Percentiles rank a stretch among this genome's conserved stretches.
phyloP scores from a whole-genome alignment of 2,888 invertebrate genomes.

The Drosophila niveifrons region DNA sequence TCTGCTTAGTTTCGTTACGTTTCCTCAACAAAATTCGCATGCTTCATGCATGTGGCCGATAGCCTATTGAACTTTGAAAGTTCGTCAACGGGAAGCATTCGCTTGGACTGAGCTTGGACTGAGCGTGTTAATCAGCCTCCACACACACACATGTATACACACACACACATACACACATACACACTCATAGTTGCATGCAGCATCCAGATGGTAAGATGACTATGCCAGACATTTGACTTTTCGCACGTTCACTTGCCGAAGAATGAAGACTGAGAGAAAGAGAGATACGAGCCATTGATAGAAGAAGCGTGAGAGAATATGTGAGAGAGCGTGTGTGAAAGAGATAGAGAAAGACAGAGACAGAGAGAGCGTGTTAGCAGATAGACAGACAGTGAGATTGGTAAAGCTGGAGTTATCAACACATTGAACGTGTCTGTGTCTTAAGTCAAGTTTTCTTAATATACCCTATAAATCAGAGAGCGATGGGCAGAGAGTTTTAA shows the following conservation, averaged over 20 bases:
- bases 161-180: not conserved
- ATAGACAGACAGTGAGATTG: slow-evolving; percentile 36
- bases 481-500: too few relatives aligned
- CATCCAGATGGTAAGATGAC: slow-evolving; percentile 26
- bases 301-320: slow-evolving; percentile 1
- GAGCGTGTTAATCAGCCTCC: slow-evolving; percentile 72
- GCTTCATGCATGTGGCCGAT: slow-evolving; percentile 37
- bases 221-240: slow-evolving; percentile 50
- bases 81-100: slow-evolving; percentile 55
- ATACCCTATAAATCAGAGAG: not conserved
- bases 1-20: slow-evolving; percentile 20
- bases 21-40: slow-evolving; percentile 34
- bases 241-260: slow-evolving; percentile 56
- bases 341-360: not conserved
- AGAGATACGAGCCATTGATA: slow-evolving; percentile 60
- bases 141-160: slow-evolving; percentile 14
- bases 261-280: slow-evolving; percentile 6
- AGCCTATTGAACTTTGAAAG: slow-evolving; percentile 74
- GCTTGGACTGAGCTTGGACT: slow-evolving; percentile 23
- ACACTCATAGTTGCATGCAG: slow-evolving; percentile 1
- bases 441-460: slow-evolving; percentile 20
- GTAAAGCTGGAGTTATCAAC: slow-evolving; percentile 38
- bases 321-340: not conserved
- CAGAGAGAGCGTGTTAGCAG: not conserved
- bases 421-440: slow-evolving; percentile 35